Base-by-base conservation (phyloP, 2,113 vertebrate species). In the Onychostruthus taczanowskii region DNA sequence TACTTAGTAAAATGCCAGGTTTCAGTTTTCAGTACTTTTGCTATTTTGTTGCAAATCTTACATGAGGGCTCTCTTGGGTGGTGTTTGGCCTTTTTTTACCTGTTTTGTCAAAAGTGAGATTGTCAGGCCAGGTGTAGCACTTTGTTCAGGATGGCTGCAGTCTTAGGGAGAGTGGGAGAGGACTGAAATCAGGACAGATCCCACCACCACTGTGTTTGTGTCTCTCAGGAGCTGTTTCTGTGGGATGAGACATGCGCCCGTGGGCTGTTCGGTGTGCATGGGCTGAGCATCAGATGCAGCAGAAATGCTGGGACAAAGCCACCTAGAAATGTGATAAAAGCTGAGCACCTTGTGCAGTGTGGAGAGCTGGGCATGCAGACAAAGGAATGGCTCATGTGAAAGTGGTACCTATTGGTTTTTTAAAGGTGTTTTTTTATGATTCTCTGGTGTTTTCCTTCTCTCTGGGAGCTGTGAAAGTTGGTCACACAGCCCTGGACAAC, bases 251-350 rank as follows among this genome's bases (percentile, higher is more conserved):
- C 14, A 49, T 43, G 13, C 31, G 15, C 13, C 50, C 30, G 7
- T 0, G 1, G 66, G 46, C 26, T 0, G 0, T 74, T 74, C 0
- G 0, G 28, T 17, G 26, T 62, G 63, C 16, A 7, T 1, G 1
- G 28, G 28, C 64, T 81, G 31, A 63, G 64, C 31, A 26, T 43
- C 58, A 24, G 53, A 27, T 27, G 7, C 23, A 31, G 55, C 9
- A 55, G 47, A 41, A 93, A 35, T 1, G 0, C 5, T 50, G 47
- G 47, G n/a, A 31, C 52, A 62, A 53, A 79, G n/a, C 13, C 3
- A 1, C 24, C 39, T 31, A 30, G 39, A 66, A 87, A 13, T 12
- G 11, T 2, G 1, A 16, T 56, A 31, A 41, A 70, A 66, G 22
- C 37, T 49, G 20, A 64, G 31, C 17, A 30, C 8, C 33, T 68